Evolutionary conservation across 64 coral and sea anemone genomes (phyloP), one percentile per base, ranked within the genome.

Genomic region (Montipora cactus): DNA sequence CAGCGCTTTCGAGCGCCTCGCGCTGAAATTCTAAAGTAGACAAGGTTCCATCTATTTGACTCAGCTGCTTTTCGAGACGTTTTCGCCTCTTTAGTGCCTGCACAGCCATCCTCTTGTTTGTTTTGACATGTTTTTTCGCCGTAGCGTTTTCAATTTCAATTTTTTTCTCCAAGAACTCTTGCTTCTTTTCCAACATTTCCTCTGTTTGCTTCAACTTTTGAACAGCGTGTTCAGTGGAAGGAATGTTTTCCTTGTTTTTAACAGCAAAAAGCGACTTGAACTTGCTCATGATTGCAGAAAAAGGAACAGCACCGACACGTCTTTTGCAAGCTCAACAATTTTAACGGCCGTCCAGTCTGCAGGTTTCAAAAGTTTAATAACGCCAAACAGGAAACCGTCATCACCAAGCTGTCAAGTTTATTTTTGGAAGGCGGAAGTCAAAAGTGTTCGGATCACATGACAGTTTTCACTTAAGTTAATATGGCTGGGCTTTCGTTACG

Each of bases 11-110:
- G 21, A 98, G 88, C 11, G 96, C 91, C 49, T 98, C 93, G 48
- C 96, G 80, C 76, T 95, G 96, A 61, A 98, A 93, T 83, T 98
- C 96, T n/a, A 98, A 87, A 16, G 96, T 98, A 51, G 96, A 98
- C 64, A 98, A 78, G 9, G 94, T 98, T 68, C 96, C 96, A 91
- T 98, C 93, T 25, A 98, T 76, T 76, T 98, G 96, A 20, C 59
- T 78, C 14, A 98, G 91, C 61, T 98, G 96, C 66, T 95, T 93
- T 87, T 98, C 96, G 47, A 93, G 82, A 49, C 96, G 86, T 59
- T 98, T 98, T 78, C 95, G 95, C 18, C 96, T 89, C 49, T 98
- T 98, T 28, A 98, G 81, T 16, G 94, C 94, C 49, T 92, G 91
- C 46, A 98, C 44, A 46, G 94, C 94, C 62, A 87, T 62, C 51